phyloP scores from a whole-genome alignment of 2,888 invertebrate genomes.

The Phortica okadai region DNA sequence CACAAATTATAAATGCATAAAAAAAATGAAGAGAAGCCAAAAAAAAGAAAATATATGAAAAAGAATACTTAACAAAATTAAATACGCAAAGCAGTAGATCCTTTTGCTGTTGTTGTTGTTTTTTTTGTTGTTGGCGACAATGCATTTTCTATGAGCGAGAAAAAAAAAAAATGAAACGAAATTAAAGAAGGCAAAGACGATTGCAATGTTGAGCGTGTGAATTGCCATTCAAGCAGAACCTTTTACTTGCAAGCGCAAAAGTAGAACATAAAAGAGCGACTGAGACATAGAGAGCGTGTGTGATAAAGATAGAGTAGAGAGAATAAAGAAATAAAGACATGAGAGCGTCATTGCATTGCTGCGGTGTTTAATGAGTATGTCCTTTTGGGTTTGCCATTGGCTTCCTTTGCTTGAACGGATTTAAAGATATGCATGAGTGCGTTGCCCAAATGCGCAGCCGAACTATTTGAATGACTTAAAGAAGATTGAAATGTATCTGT shows the following conservation, averaged over 20 bases:
- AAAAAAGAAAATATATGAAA: conserved; percentile 8
- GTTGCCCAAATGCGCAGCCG: not conserved
- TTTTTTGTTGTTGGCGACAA: not conserved
- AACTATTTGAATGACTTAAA: not conserved
- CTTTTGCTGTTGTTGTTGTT: conserved; percentile 42
- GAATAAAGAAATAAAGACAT: not conserved
- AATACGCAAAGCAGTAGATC: conserved; percentile 50
- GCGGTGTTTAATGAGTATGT: conserved; percentile 1
- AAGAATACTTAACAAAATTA: conserved; percentile 59
- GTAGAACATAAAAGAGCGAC: not conserved
- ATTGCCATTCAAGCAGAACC: conserved; percentile 22
- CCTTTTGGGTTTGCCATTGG: not conserved
- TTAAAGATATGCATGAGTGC: conserved; percentile 12
- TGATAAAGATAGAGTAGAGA: not conserved
- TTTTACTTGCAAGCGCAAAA: not conserved
- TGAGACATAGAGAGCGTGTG: not conserved
- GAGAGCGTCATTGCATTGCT: not conserved
- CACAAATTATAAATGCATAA: conserved; percentile 68
- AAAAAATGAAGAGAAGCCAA: conserved; percentile 60
- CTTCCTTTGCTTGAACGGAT: not conserved
- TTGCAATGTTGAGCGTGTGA: conserved; percentile 14
- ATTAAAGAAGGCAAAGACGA: not conserved
- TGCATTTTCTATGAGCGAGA: not conserved
- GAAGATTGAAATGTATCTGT: not conserved
- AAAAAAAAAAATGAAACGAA: not conserved